Percentiles rank a stretch among this genome's conserved stretches.
phyloP scores from a whole-genome alignment of 2,113 vertebrate genomes.

The Eptatretus burgeri region DNA sequence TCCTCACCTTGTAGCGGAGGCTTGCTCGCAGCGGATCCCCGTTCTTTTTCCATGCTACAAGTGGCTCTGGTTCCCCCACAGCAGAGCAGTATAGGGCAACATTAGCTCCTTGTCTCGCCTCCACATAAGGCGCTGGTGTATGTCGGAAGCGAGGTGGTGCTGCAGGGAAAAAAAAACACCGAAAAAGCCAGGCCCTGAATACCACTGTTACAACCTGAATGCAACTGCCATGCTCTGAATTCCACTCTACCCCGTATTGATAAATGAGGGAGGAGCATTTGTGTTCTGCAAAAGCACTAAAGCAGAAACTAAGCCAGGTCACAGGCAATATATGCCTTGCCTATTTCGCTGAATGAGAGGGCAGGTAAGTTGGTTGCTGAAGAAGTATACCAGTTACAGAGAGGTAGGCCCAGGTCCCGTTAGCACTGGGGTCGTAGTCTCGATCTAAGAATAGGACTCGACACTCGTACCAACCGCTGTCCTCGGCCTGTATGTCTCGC shows the following conservation, averaged over 20 bases:
- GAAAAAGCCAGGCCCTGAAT: no score
- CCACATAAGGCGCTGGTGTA: constrained; percentile 78
- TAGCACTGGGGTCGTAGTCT: constrained; percentile 92
- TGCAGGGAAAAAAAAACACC: constrained; percentile 16
- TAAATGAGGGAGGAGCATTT: no score
- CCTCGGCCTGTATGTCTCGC: constrained; percentile 35
- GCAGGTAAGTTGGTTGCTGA: not conserved
- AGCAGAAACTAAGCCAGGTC: no score
- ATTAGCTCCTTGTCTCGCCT: constrained; percentile 73
- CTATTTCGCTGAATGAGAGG: no score
- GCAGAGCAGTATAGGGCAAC: constrained; percentile 64
- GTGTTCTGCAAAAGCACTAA: no score
- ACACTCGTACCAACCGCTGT: constrained; percentile 91
- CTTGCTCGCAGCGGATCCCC: constrained; percentile 41
- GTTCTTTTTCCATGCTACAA: constrained; percentile 76
- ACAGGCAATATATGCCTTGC: no score
- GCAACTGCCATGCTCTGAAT: no score
- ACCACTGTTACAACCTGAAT: no score
- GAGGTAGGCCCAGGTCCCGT: constrained; percentile 96
- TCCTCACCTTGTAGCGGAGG: constrained; percentile 53
- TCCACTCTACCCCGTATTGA: no score
- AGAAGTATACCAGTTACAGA: constrained; percentile 50
- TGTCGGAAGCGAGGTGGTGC: constrained; percentile 82
- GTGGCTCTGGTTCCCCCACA: constrained; percentile 80
- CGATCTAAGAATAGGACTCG: constrained; percentile 65